Percentiles rank a stretch among this genome's conserved stretches.
phyloP scores from a whole-genome alignment of 2,888 invertebrate genomes.

The Cordilura impudica region DNA sequence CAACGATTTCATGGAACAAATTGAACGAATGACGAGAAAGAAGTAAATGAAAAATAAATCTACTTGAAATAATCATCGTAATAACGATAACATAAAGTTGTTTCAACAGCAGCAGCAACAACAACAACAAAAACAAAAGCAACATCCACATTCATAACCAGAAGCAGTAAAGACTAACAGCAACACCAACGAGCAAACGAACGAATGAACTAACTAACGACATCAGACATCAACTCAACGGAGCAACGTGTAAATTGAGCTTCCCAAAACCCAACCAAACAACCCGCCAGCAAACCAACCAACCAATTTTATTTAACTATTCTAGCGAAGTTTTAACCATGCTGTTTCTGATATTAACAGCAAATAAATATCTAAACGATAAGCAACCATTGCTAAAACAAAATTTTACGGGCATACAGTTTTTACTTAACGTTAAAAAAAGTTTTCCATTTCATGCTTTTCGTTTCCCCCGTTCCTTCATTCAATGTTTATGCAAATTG shows the following conservation, averaged over 20 bases:
- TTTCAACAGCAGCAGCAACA: conserved; percentile 4
- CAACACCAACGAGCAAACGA: background rate
- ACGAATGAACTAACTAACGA: too few species aligned
- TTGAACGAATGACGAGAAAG: background rate
- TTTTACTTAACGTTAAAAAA: background rate
- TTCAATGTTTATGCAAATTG: background rate
- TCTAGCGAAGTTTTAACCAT: conserved; percentile 11
- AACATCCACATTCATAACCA: conserved; percentile 18
- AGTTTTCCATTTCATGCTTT: background rate
- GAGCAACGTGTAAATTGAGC: conserved; percentile 31
- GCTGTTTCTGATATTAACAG: background rate
- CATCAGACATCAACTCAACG: background rate
- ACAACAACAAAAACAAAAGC: background rate
- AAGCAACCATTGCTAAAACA: background rate
- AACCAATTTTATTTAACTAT: background rate
- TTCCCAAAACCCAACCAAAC: conserved; percentile 21
- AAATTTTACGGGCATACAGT: conserved; percentile 20
- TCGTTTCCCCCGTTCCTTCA: background rate
- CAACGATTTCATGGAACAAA: background rate
- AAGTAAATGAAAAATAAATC: background rate
- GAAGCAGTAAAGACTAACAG: conserved; percentile 6
- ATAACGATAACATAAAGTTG: conserved; percentile 19
- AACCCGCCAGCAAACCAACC: conserved; percentile 3
- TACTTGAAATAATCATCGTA: background rate
- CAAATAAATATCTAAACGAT: background rate